Conservation (phyloP, 2,797 vertebrate genomes). For the Esox masquinongy region DNA sequence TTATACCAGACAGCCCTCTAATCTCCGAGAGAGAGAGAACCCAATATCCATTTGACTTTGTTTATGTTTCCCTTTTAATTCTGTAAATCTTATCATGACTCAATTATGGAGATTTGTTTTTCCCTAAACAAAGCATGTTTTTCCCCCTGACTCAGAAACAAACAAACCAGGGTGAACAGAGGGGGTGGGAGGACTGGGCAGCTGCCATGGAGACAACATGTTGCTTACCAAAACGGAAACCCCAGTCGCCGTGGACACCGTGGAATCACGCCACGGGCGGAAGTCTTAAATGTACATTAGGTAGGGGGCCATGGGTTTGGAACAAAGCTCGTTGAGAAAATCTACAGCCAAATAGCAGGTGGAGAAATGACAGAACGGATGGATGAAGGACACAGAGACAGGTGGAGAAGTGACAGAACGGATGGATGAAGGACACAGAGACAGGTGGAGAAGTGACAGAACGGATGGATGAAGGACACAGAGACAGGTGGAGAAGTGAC, state of each 20-base stretch:
- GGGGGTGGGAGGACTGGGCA: no score
- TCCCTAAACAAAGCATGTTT: background rate
- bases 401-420: no score
- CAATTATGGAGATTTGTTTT: slow-evolving; percentile 7
- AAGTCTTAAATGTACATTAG: background rate
- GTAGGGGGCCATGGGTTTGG: background rate
- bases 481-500: no score
- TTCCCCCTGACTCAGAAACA: background rate
- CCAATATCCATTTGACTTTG: slow-evolving; percentile 35
- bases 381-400: no score
- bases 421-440: background rate
- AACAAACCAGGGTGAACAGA: background rate
- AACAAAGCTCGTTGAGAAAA: background rate
- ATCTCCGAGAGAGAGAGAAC: background rate
- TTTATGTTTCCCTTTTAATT: background rate
- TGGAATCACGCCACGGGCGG: background rate
- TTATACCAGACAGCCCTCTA: background rate
- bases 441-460: no score
- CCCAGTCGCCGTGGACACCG: background rate
- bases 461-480: background rate
- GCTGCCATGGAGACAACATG: background rate
- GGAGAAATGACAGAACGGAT: background rate
- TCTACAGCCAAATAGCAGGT: no score
- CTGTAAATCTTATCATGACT: background rate
- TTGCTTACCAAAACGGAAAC: background rate